Evolutionary conservation across 2,797 vertebrate species (phyloP).

Genomic region (Amphiprion clarkii): DNA sequence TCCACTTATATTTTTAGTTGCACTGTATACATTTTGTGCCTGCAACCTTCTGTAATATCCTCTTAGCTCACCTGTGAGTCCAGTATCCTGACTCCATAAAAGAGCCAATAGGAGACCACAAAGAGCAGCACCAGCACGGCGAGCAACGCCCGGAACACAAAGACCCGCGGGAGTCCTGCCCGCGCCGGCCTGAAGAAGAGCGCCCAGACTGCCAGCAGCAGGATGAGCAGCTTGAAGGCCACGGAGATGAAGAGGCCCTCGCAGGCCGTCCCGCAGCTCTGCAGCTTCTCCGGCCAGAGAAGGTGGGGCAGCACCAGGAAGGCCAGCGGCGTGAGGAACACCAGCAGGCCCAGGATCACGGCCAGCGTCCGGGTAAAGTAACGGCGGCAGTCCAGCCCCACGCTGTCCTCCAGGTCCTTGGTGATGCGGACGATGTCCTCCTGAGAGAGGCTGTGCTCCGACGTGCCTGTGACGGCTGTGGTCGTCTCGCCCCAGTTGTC

Average conservation of each 20-base stretch:
- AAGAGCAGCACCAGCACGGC: slow-evolving; percentile 94
- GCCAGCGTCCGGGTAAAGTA: slow-evolving; percentile 89
- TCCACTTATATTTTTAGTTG: neutral
- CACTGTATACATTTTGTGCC: neutral
- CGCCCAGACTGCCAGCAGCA: slow-evolving; percentile 95
- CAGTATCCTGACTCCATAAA: slow-evolving; percentile 93
- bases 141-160: slow-evolving; percentile 91
- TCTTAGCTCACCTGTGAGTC: slow-evolving; percentile 86
- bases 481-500: slow-evolving; percentile 99
- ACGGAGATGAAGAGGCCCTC: slow-evolving; percentile 97
- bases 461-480: slow-evolving; percentile 95
- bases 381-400: slow-evolving; percentile 92
- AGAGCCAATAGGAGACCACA: slow-evolving; percentile 95
- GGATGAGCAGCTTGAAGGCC: slow-evolving; percentile 96
- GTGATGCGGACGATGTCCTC: slow-evolving; percentile 95
- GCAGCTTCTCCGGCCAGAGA: slow-evolving; percentile 92
- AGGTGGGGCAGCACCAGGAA: slow-evolving; percentile 95
- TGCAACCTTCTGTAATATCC: too few species aligned
- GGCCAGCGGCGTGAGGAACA: slow-evolving; percentile 93
- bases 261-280: slow-evolving; percentile 92
- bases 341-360: slow-evolving; percentile 89
- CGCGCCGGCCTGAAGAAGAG: slow-evolving; percentile 93
- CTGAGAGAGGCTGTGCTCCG: slow-evolving; percentile 96
- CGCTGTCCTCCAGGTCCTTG: slow-evolving; percentile 97
- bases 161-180: slow-evolving; percentile 91